These are phyloP conservation scores for Halyomorpha halys DNA, from an alignment of 1,140 invertebrate genomes.

Conservation along the genomic window DNA sequence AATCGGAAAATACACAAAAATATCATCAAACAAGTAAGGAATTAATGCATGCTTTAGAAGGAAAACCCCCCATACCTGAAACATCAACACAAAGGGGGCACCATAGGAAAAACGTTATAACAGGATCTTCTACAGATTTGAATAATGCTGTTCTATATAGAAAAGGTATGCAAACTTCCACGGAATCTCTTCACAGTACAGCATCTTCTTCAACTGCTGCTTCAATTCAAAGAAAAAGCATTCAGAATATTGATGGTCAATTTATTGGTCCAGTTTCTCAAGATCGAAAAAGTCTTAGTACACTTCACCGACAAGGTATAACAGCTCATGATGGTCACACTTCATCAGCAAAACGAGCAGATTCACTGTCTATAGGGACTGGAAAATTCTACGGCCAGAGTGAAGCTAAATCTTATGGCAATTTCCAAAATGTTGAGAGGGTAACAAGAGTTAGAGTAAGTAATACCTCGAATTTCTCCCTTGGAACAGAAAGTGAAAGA, in stretches of 20 bases:
- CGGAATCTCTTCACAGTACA: constrained; percentile 52
- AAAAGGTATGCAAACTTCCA: constrained; percentile 47
- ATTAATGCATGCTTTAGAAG: constrained; percentile 27
- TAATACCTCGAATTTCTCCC: constrained; percentile 59
- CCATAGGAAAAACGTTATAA: constrained; percentile 60
- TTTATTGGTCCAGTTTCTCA: constrained; percentile 49
- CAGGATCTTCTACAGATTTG: constrained; percentile 54
- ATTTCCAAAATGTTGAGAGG: constrained; percentile 46
- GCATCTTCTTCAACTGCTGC: constrained; percentile 58
- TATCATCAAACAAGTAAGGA: constrained; percentile 28
- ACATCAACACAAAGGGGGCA: constrained; percentile 25
- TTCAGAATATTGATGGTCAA: constrained; percentile 58
- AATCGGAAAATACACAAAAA: constrained; percentile 29
- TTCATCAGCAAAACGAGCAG: constrained; percentile 31
- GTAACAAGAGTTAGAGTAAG: constrained; percentile 43
- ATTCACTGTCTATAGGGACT: constrained; percentile 51
- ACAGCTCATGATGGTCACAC: constrained; percentile 24
- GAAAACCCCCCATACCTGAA: constrained; percentile 23
- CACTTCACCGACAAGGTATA: constrained; percentile 49
- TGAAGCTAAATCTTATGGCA: constrained; percentile 53
- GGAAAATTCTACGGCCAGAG: constrained; percentile 60
- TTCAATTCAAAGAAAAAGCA: constrained; percentile 66
- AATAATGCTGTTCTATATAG: constrained; percentile 65
- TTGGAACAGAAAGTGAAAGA: constrained; percentile 44
- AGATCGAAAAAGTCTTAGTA: constrained; percentile 63